A percentile compares a stretch with the other conserved stretches of the same genome.
These are phyloP conservation scores for Acarapis woodi DNA, from an alignment of 1,140 invertebrate species.

Conservation along the genomic window DNA sequence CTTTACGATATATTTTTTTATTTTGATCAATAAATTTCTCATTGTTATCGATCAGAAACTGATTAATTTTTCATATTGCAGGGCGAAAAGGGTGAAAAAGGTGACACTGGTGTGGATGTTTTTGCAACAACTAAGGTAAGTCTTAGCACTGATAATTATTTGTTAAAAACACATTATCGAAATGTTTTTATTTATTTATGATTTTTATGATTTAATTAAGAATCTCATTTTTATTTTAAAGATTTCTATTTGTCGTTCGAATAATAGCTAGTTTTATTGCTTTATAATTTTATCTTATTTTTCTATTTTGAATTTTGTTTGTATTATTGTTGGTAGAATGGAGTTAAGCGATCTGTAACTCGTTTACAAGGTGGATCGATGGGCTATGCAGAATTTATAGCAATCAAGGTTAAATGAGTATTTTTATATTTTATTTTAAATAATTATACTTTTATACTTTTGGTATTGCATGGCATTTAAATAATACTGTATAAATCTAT, in stretches of 20 bases:
- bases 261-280: too few species aligned
- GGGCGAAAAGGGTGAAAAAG: constrained; percentile 58
- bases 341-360: constrained; percentile 71
- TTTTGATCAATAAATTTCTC: too few species aligned
- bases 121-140: constrained; percentile 13
- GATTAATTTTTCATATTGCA: constrained; percentile 23
- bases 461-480: neutral
- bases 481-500: neutral
- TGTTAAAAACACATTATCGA: neutral
- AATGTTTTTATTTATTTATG: neutral
- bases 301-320: neutral
- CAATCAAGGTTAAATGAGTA: constrained; percentile 42
- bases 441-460: constrained; percentile 9
- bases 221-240: too few species aligned
- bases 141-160: too few species aligned
- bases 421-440: constrained; percentile 1
- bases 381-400: constrained; percentile 73
- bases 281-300: too few species aligned
- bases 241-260: too few species aligned
- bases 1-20: too few species aligned
- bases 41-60: too few species aligned
- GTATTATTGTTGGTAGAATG: constrained; percentile 19
- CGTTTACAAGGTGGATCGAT: constrained; percentile 50
- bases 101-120: constrained; percentile 18
- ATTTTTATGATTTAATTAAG: too few species aligned